Conservation (phyloP, 1,140 invertebrate genomes). For the Sminthurides bifidus region DNA sequence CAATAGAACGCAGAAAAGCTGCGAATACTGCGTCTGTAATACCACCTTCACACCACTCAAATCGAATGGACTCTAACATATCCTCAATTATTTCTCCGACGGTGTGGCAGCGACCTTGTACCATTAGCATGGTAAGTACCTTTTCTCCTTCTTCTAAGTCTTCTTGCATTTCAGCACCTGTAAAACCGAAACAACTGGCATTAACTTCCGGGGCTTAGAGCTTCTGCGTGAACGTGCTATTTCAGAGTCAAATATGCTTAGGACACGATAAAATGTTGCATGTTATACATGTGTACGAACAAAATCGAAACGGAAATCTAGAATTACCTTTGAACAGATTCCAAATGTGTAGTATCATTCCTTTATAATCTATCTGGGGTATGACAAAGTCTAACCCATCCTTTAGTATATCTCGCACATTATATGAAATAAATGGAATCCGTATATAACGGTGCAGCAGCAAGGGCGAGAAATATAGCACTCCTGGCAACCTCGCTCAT, state of each 20-base stretch:
- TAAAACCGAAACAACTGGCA: background rate
- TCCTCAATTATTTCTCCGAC: background rate
- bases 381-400: background rate
- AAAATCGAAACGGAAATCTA: background rate
- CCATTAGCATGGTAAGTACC: background rate
- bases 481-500: background rate
- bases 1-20: constrained; percentile 1
- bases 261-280: background rate
- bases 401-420: background rate
- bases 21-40: constrained; percentile 5
- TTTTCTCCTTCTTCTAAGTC: background rate
- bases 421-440: background rate
- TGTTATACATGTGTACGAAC: background rate
- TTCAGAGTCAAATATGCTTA: too few species aligned
- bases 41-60: background rate
- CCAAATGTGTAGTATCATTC: background rate
- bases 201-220: too few species aligned
- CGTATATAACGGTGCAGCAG: background rate
- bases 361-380: background rate
- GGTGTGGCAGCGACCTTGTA: background rate
- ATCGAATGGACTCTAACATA: background rate
- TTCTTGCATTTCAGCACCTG: constrained; percentile 1
- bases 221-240: too few species aligned
- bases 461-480: background rate
- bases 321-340: background rate